A percentile compares a stretch with the other conserved stretches of the same genome.
phyloP scores from a whole-genome alignment of 2,888 invertebrate genomes.

The Drosophila paucipuncta region DNA sequence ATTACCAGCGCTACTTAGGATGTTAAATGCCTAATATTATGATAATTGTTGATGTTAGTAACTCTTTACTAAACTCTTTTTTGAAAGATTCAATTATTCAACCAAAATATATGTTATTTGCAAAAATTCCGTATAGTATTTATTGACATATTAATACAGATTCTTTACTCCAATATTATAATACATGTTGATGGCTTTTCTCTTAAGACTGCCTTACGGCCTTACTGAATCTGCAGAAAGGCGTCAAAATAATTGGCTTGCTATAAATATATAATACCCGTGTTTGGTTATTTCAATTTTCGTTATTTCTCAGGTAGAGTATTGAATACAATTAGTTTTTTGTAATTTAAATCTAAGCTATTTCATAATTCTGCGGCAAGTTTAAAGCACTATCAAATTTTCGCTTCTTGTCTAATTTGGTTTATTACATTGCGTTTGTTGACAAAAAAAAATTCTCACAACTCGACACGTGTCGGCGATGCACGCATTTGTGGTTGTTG shows the following conservation, averaged over 20 bases:
- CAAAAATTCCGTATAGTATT: neutral
- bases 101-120: neutral
- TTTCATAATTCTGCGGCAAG: neutral
- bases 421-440: conserved; percentile 8
- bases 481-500: conserved; percentile 19
- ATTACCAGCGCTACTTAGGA: conserved; percentile 17
- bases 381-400: neutral
- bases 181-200: neutral
- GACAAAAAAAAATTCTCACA: conserved; percentile 54
- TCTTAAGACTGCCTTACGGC: neutral
- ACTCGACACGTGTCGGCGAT: conserved; percentile 54
- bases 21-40: conserved; percentile 44
- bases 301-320: neutral
- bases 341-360: neutral
- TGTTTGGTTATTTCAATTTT: neutral
- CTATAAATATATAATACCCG: neutral
- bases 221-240: neutral
- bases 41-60: neutral
- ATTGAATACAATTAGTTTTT: neutral
- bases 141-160: neutral
- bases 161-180: neutral
- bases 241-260: too few relatives aligned
- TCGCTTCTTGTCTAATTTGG: neutral
- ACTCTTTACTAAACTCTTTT: neutral
- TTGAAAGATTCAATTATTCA: neutral